A percentile compares a stretch with the other conserved stretches of the same genome.
Conservation (phyloP, 2,888 invertebrate genomes). For the Lydus trimaculatus region DNA sequence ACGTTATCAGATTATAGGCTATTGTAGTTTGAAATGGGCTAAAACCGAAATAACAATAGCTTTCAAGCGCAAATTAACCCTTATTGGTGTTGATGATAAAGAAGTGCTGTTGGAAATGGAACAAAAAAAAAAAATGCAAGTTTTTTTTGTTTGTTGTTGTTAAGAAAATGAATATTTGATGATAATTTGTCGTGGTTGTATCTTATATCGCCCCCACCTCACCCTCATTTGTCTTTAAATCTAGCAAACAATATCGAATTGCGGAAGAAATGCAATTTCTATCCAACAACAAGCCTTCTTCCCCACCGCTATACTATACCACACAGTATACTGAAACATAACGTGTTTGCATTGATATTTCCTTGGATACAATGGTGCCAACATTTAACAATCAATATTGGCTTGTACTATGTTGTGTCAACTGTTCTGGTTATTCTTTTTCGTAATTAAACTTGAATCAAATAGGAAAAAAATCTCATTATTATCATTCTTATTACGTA, state of each 20-base stretch:
- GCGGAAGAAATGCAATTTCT: slow-evolving; percentile 1
- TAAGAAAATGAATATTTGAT: not conserved
- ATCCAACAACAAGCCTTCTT: not conserved
- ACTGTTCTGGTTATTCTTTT: not conserved
- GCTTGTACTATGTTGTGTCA: slow-evolving; percentile 7
- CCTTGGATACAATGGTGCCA: slow-evolving; percentile 27
- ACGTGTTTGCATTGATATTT: slow-evolving; percentile 27
- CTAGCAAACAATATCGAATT: not conserved
- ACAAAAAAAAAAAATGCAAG: not conserved
- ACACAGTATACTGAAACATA: not conserved
- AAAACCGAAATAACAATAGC: not conserved
- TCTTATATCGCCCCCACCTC: not conserved
- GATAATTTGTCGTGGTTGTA: not conserved
- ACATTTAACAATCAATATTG: slow-evolving; percentile 24
- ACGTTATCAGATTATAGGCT: slow-evolving; percentile 1
- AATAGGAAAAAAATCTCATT: not conserved
- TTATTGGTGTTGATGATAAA: slow-evolving; percentile 1
- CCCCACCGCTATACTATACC: not conserved
- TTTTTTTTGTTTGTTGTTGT: not conserved
- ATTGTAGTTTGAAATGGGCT: not conserved
- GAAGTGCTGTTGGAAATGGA: not conserved
- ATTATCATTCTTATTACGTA: too few relatives aligned
- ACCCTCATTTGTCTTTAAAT: not conserved
- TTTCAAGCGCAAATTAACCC: slow-evolving; percentile 3
- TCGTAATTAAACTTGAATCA: not conserved